A percentile compares a stretch with the other conserved stretches of the same genome.
These are phyloP conservation scores for Equus quagga DNA, from an alignment of 2,113 vertebrate species.

Conservation along the genomic window DNA sequence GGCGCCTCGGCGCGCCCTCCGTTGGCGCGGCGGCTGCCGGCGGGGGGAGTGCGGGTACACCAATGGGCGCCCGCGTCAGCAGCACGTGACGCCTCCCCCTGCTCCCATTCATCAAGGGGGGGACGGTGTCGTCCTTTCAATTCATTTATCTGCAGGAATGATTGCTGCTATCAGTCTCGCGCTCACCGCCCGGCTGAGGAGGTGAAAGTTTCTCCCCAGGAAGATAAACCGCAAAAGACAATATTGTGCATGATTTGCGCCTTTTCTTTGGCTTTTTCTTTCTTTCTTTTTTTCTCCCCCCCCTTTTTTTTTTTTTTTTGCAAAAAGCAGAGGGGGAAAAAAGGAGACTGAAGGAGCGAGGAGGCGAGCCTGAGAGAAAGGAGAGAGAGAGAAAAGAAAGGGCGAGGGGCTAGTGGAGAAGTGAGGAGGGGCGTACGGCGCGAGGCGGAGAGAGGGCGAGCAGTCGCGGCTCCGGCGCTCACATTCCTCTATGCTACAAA, in stretches of 20 bases:
- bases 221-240: conserved; percentile 99
- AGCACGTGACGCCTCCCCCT: conserved; percentile 94
- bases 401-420: conserved; percentile 55
- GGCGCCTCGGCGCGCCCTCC: conserved; percentile 91
- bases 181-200: conserved; percentile 99
- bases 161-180: conserved; percentile 99
- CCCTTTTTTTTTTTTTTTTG: conserved; percentile 86
- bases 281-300: conserved; percentile 44
- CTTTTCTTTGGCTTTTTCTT: conserved; percentile 82
- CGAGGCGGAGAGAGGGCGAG: conserved; percentile 47
- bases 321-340: conserved; percentile 86
- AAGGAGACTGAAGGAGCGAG: conserved; percentile 70
- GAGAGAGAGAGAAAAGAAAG: conserved; percentile 63
- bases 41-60: conserved; percentile 89
- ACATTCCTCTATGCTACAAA: conserved; percentile 87
- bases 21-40: conserved; percentile 93
- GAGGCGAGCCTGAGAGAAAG: conserved; percentile 72
- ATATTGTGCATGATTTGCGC: conserved; percentile 97
- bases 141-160: conserved; percentile 99
- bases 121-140: conserved; percentile 99
- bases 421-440: conserved; percentile 66
- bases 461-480: conserved; percentile 75
- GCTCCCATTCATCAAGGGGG: conserved; percentile 99
- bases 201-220: conserved; percentile 99
- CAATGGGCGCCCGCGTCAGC: conserved; percentile 89